phyloP scores from a whole-genome alignment of 2,113 vertebrate species.

The Tinamus guttatus region DNA sequence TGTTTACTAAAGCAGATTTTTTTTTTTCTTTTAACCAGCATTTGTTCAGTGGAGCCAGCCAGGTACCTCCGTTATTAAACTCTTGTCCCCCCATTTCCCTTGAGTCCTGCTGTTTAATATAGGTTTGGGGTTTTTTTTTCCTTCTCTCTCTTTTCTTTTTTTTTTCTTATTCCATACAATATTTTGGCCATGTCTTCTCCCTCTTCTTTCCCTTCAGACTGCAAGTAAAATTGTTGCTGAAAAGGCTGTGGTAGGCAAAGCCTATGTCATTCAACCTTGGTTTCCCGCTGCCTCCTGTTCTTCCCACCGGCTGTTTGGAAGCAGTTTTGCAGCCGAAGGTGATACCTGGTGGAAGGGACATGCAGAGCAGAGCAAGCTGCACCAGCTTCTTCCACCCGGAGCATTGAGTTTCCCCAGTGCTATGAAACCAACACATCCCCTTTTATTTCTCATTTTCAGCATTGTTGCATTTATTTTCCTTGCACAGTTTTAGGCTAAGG shows the following conservation, averaged over 20 bases:
- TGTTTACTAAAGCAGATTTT: constrained; percentile 28
- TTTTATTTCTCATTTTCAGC: constrained; percentile 63
- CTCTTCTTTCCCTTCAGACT: neutral
- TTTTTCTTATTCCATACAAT: neutral
- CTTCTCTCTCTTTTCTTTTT: neutral
- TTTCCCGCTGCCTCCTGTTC: constrained; percentile 22
- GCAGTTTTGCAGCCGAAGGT: constrained; percentile 12
- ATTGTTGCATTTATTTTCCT: constrained; percentile 61
- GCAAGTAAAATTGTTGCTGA: constrained; percentile 12
- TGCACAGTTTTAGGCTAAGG: constrained; percentile 50
- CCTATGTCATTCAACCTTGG: neutral
- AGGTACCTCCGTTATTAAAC: constrained; percentile 22
- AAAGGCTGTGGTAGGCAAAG: neutral
- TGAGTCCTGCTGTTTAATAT: constrained; percentile 8
- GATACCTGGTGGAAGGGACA: neutral
- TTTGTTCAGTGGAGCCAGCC: neutral
- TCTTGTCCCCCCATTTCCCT: neutral
- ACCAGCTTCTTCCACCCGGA: constrained; percentile 2
- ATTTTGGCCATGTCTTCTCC: neutral
- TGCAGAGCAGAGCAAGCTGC: neutral
- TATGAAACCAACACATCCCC: constrained; percentile 27
- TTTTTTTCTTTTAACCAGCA: neutral
- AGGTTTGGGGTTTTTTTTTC: neutral
- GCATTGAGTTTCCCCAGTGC: neutral
- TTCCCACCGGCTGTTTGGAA: neutral